phyloP scores from a whole-genome alignment of 2,888 invertebrate genomes.

The Subacronicta megacephala region DNA sequence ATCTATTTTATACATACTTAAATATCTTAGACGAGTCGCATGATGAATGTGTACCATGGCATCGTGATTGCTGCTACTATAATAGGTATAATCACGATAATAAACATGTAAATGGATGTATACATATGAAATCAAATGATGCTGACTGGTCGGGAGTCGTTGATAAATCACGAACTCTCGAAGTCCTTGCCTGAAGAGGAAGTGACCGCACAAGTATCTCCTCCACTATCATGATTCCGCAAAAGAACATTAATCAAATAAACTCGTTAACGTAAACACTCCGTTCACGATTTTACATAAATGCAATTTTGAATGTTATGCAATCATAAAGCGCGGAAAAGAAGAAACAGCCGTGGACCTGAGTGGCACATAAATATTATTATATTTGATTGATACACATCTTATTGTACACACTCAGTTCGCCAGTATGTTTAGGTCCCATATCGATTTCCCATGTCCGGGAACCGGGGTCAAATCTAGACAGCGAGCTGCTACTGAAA shows the following conservation, averaged over 20 bases:
- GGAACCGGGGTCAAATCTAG: no score
- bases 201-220: slow-evolving; percentile 59
- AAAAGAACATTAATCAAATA: slow-evolving; percentile 69
- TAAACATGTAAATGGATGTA: slow-evolving; percentile 55
- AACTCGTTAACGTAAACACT: slow-evolving; percentile 66
- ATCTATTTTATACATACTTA: slow-evolving; percentile 57
- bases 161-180: slow-evolving; percentile 65
- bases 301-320: slow-evolving; percentile 44
- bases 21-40: slow-evolving; percentile 25
- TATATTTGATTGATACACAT: no score
- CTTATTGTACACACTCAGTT: no score
- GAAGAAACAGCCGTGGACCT: not conserved
- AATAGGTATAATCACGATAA: slow-evolving; percentile 53
- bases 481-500: no score
- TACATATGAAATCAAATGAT: slow-evolving; percentile 54
- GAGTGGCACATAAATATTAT: no score
- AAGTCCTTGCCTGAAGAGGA: slow-evolving; percentile 68
- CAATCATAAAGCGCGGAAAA: slow-evolving; percentile 7
- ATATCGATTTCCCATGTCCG: no score
- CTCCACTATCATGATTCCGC: slow-evolving; percentile 68
- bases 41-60: slow-evolving; percentile 41
- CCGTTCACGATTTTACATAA: slow-evolving; percentile 62
- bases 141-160: slow-evolving; percentile 44
- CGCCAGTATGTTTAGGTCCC: no score
- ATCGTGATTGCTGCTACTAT: slow-evolving; percentile 50